These are phyloP conservation scores for Sesamia inferens DNA, from an alignment of 2,888 invertebrate species.

Conservation along the genomic window DNA sequence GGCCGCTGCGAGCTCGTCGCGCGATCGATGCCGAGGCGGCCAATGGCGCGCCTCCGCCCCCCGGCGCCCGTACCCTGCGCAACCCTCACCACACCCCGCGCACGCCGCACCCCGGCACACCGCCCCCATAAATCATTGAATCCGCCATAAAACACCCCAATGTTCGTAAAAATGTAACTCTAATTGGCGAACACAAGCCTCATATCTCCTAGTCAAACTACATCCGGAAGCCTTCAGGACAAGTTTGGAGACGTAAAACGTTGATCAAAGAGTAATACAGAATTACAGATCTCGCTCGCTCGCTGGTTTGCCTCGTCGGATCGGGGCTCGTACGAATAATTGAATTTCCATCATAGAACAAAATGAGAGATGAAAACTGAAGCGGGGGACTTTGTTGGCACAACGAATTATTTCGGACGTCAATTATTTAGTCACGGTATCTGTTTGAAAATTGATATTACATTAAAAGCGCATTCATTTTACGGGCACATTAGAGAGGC, in stretches of 20 bases:
- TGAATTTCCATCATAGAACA: conserved; percentile 89
- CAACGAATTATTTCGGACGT: conserved; percentile 87
- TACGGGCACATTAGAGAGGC: conserved; percentile 52
- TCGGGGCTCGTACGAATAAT: conserved; percentile 87
- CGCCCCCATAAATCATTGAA: conserved; percentile 90
- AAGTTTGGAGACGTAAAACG: conserved; percentile 82
- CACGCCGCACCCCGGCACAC: conserved; percentile 83
- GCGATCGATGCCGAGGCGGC: conserved; percentile 89
- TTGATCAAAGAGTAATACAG: conserved; percentile 85
- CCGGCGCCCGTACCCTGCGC: conserved; percentile 82
- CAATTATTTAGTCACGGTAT: conserved; percentile 86
- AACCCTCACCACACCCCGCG: conserved; percentile 82
- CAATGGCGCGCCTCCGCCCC: conserved; percentile 89
- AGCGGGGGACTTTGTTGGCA: conserved; percentile 88
- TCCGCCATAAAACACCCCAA: conserved; percentile 89
- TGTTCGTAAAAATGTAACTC: conserved; percentile 89
- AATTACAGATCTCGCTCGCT: conserved; percentile 78
- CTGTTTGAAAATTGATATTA: conserved; percentile 80
- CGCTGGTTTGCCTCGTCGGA: conserved; percentile 74
- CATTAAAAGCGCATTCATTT: conserved; percentile 72
- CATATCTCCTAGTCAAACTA: conserved; percentile 83
- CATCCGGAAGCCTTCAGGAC: conserved; percentile 75
- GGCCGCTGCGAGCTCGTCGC: conserved; percentile 85
- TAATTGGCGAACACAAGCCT: conserved; percentile 88
- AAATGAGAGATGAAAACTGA: conserved; percentile 89